Evolutionary conservation across 2,888 invertebrate species (phyloP).

Genomic region (Anticlea derivata): DNA sequence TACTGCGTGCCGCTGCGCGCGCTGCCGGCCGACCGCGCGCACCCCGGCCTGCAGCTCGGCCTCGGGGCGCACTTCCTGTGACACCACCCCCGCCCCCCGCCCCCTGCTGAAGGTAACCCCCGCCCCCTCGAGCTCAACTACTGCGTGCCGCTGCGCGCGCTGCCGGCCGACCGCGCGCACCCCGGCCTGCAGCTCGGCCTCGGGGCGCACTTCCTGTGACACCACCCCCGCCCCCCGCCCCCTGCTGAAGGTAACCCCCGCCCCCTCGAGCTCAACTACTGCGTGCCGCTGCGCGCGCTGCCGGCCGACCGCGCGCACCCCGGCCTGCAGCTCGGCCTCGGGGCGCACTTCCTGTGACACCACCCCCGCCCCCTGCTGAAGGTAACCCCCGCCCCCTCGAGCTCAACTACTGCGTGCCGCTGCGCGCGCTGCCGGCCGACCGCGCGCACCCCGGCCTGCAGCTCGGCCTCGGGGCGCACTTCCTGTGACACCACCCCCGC

Average conservation of each 20-base stretch:
- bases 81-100: too few relatives aligned
- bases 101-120: too few relatives aligned
- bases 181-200: slow-evolving; percentile 93
- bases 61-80: slow-evolving; percentile 86
- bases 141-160: slow-evolving; percentile 89
- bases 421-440: slow-evolving; percentile 86
- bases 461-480: slow-evolving; percentile 91
- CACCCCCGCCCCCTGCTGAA: too few relatives aligned
- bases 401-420: slow-evolving; percentile 96
- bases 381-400: too few relatives aligned
- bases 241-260: too few relatives aligned
- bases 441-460: slow-evolving; percentile 88
- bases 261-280: slow-evolving; percentile 97
- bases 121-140: slow-evolving; percentile 98
- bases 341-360: slow-evolving; percentile 83
- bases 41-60: slow-evolving; percentile 92
- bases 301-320: slow-evolving; percentile 86
- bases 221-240: too few relatives aligned
- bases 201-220: slow-evolving; percentile 85
- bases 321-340: slow-evolving; percentile 93
- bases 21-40: slow-evolving; percentile 85
- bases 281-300: slow-evolving; percentile 88
- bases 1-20: slow-evolving; percentile 92
- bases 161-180: slow-evolving; percentile 85
- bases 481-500: too few relatives aligned